Evolutionary conservation across 2,113 vertebrate genomes (phyloP).

Genomic region (Cryptoleucopteryx plumbea): DNA sequence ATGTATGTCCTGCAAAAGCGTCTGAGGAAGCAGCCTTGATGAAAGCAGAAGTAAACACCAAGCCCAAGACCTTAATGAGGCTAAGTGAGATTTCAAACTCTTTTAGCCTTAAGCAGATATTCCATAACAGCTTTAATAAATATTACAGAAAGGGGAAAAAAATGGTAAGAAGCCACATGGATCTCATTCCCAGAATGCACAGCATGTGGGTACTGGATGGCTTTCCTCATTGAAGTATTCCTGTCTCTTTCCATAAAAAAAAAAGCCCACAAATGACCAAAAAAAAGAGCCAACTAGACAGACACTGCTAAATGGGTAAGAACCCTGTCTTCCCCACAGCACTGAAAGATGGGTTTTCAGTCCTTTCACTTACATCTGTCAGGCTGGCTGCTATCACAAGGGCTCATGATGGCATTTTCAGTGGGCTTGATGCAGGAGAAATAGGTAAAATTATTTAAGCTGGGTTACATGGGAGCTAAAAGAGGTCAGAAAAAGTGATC

Average conservation of each 20-base stretch:
- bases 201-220: neutral
- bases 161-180: neutral
- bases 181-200: neutral
- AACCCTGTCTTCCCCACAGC: neutral
- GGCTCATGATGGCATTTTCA: neutral
- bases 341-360: neutral
- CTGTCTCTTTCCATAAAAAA: neutral
- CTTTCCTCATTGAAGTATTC: neutral
- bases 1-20: neutral
- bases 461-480: neutral
- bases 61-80: neutral
- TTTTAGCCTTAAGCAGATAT: constrained; percentile 18
- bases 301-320: neutral
- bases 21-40: neutral
- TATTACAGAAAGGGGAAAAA: neutral
- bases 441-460: neutral
- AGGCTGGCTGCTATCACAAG: neutral
- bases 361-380: neutral
- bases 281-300: neutral
- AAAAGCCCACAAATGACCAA: neutral
- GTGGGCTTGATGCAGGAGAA: neutral
- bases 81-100: constrained; percentile 16
- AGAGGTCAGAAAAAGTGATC: neutral
- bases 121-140: constrained; percentile 11
- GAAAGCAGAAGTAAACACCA: constrained; percentile 16